These are phyloP conservation scores for Delia radicum DNA, from an alignment of 1,140 invertebrate species.

Conservation along the genomic window DNA sequence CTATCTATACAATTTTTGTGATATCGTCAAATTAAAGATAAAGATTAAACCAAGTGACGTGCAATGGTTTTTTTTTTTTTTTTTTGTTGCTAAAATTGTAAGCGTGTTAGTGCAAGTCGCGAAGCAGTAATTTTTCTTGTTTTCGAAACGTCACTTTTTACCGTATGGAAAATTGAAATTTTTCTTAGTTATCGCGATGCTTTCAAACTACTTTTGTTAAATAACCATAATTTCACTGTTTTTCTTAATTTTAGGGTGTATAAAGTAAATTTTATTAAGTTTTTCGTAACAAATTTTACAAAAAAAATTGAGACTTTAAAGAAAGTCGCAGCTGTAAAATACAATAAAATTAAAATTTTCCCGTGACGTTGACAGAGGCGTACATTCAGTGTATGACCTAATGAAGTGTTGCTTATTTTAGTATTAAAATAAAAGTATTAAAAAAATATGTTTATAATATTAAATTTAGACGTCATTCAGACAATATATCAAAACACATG, in stretches of 20 bases:
- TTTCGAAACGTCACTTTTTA: neutral
- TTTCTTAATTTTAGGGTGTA: too few species aligned
- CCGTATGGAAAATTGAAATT: neutral
- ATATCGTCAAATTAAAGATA: neutral
- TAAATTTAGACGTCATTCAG: too few species aligned
- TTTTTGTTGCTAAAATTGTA: too few species aligned
- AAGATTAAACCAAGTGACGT: neutral
- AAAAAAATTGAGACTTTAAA: neutral
- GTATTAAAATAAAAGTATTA: too few species aligned
- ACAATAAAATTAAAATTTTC: neutral
- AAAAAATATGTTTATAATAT: too few species aligned
- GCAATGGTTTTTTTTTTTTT: neutral
- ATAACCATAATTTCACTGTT: too few species aligned
- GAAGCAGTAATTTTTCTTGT: neutral
- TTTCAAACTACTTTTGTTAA: too few species aligned
- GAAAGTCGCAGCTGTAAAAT: neutral
- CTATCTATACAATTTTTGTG: neutral
- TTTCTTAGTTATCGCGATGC: neutral
- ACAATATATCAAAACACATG: too few species aligned
- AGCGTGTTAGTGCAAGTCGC: neutral
- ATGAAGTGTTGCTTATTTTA: too few species aligned
- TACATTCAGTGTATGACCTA: too few species aligned
- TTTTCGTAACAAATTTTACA: neutral
- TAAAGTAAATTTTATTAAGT: neutral
- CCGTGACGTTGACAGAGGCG: neutral